Evolutionary conservation across 2,113 vertebrate species (phyloP), one percentile per base, ranked within the genome.

Genomic region (Cochlearius cochlearius): DNA sequence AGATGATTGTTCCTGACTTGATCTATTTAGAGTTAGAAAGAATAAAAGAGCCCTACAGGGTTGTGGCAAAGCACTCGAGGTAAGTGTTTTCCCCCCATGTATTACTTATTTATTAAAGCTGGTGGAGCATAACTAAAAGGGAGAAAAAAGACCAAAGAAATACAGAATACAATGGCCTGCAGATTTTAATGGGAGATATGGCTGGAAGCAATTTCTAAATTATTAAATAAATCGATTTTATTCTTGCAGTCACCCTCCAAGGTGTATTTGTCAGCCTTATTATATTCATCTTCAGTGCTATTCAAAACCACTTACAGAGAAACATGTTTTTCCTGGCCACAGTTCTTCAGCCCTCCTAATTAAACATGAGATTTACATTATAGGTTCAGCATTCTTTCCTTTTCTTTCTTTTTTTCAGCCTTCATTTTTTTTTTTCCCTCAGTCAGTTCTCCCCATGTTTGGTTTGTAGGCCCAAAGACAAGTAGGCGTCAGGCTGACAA

Each of bases 61-160:
- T 3, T 85, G 90, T 97, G 96, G 90, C 58, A 69, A 97, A 97
- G 97, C 96, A 97, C 97, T 98, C 39, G 94, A 97, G 97, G 93
- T 98, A 98, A 98, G 98, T 98, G 97, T 97, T 96, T 97, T 58
- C 23, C 74, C 73, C 88, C 94, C 89, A 94, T 66, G 52, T 97
- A 98, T 98, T 97, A 98, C 98, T 98, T 98, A 98, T 98, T 98
- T 98, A 98, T 98, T 98, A 98, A 98, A 98, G 92, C 91, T 98
- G 92, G 95, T 86, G 97, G 97, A 98, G 98, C 97, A 98, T 98
- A 98, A 98, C 97, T 98, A 98, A 98, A 98, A 97, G 85, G 97
- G 94, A 96, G 96, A 96, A 97, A 97, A 98, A 97, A 97, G 95
- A 95, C 95, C 58, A 52, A 96, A 96, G 96, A 98, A 98, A 97